Evolutionary conservation across 2,797 vertebrate species (phyloP), one percentile per base, ranked within the genome.

Genomic region (Erethizon dorsatum): DNA sequence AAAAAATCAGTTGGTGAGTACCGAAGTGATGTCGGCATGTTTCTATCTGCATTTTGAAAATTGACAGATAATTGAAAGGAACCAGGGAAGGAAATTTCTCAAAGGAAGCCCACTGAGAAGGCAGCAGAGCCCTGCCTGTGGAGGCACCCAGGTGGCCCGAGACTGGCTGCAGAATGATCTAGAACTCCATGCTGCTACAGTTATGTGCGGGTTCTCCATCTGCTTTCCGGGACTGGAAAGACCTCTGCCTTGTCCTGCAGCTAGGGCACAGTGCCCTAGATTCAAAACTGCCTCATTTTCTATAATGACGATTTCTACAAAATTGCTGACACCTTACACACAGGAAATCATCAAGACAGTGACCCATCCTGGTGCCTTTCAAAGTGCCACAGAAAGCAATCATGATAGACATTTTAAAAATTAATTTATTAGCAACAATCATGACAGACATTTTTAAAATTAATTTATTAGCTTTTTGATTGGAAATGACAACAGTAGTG

Each of bases 21-120:
- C 96, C 97, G 97, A 94, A 88, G 95, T 96, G 89, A 97, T 96
- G 88, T 95, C 90, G 71, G 97, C 77, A n/a, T 96, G 88, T 96
- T 98, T 56, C 90, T 97, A 57, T 97, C 97, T 96, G 95, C 96
- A 96, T 97, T 98, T 97, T 95, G 89, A 93, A 97, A 97, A 95
- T 87, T 97, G 97, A 98, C 89, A 97, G 90, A 97, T 98, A 97
- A 97, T 98, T 98, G 96, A 97, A 88, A 94, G 95, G 86, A 94
- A 33, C 97, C 67, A 61, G 95, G 95, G 96, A 93, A 11, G 50
- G 78, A 96, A 67, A 67, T 93, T 97, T 98, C 95, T 94, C 83
- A 94, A 85, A 94, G 67, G 84, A 79, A 95, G 96, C 65, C 37
- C 80, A 86, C 89, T 94, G 96, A 94, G 67, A 88, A 97, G 20